phyloP scores from a whole-genome alignment of 1,140 invertebrate genomes.

The Epicauta chinensis region DNA sequence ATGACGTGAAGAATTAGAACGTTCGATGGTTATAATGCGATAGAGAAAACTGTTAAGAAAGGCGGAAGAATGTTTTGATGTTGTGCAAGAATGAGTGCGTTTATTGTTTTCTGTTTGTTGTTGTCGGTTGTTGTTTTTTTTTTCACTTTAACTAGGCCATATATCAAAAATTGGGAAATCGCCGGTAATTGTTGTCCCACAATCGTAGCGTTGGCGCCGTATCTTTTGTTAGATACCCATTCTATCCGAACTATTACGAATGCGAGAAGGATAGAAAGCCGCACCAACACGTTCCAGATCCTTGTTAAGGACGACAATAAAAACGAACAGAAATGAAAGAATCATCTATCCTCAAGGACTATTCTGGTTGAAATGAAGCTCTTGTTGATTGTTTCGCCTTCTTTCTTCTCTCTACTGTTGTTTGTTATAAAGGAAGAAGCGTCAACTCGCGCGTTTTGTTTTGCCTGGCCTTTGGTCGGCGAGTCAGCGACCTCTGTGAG shows the following conservation, averaged over 20 bases:
- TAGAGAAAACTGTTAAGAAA: conserved; percentile 12
- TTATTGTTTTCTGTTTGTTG: conserved; percentile 1
- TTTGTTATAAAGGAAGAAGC: conserved; percentile 28
- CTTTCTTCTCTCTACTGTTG: too few relatives aligned
- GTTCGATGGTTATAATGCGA: neutral
- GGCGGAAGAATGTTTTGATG: conserved; percentile 6
- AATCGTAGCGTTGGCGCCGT: too few relatives aligned
- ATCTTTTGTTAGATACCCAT: too few relatives aligned
- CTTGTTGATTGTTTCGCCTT: too few relatives aligned
- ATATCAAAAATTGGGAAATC: neutral
- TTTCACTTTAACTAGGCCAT: neutral
- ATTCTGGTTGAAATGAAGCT: too few relatives aligned
- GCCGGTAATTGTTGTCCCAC: too few relatives aligned
- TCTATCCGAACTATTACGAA: too few relatives aligned
- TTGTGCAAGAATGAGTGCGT: conserved; percentile 7
- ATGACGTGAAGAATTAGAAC: conserved; percentile 12
- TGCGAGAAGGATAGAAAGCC: neutral
- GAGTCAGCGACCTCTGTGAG: conserved; percentile 39
- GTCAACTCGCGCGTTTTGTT: conserved; percentile 37
- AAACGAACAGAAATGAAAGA: too few relatives aligned
- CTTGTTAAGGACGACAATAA: too few relatives aligned
- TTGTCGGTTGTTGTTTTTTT: too few relatives aligned
- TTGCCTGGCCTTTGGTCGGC: conserved; percentile 38
- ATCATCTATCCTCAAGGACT: too few relatives aligned
- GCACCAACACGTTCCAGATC: neutral